Evolutionary conservation across 1,140 invertebrate species (phyloP), one percentile per base, ranked within the genome.

Genomic region (Phymorhynchus buccinoides): DNA sequence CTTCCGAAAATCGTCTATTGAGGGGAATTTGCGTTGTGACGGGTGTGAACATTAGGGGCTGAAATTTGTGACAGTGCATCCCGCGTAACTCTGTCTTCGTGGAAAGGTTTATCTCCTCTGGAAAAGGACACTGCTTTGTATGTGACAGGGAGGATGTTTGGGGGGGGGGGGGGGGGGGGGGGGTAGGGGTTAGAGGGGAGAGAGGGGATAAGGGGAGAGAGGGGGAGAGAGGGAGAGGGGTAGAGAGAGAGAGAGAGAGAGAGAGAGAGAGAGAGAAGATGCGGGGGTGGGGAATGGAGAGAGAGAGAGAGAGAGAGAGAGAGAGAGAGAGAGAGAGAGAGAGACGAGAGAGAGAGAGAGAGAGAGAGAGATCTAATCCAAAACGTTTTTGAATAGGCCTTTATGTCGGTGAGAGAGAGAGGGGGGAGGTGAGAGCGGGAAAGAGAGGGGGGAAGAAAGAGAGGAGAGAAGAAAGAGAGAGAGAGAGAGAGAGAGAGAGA

Each of bases 191-290:
- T 6, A 4, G 1, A 27, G 22, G 56, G 56, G 18, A 14, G 56
- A 27, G 18, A 27, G 12, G 22, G 56, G 56, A 22, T 16, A 14
- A 27, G 56, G 22, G 22, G 6, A 62, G 12, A 30, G 81, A 68
- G 12, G 39, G 56, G 39, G 35, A 39, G 56, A 39, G 27, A 32
- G 32, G 39, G 56, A 12, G 35, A 62, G 35, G 35, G 62, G 12
- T 6, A 41, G 35, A 1, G n/a, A 83, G 39, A 41, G 68, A 39
- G 66, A 68, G 27, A 68, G 39, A 41, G 12, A 71, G 39, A 83
- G 3, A 68, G 41, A 82, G 66, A 82, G 35, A 30, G 41, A 68
- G 52, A 83, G n/a, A 32, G 30, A 35, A n/a, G n/a, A n/a, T n/a
- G n/a, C n/a, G n/a, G n/a, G n/a, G n/a, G n/a, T n/a, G n/a, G 68